Percentiles rank a stretch among this genome's conserved stretches.
Conservation (phyloP, 2,113 vertebrate species). For the Tretioscincus oriximinensis region DNA sequence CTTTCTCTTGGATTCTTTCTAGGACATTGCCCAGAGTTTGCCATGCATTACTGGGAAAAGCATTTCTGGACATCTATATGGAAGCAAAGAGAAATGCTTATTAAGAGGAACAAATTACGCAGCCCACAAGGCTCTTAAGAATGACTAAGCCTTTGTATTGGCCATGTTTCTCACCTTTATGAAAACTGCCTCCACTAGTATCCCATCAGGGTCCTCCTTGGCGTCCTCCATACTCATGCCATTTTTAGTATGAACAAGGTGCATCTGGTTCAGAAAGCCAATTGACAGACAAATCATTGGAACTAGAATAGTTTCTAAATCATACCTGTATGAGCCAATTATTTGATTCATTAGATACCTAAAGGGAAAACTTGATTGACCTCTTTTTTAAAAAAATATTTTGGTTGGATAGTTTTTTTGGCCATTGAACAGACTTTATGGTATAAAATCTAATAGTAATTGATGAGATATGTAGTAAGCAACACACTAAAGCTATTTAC, state of each 20-base stretch:
- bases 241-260: slow-evolving; percentile 69
- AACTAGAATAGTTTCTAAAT: background rate
- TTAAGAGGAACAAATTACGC: too few species aligned
- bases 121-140: background rate
- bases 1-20: background rate
- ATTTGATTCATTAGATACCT: too few species aligned
- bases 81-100: background rate
- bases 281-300: background rate
- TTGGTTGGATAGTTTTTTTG: too few species aligned
- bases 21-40: background rate
- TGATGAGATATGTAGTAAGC: too few species aligned
- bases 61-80: background rate
- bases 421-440: too few species aligned
- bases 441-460: too few species aligned
- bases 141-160: too few species aligned
- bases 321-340: background rate
- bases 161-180: slow-evolving; percentile 56
- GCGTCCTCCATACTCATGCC: background rate
- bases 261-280: slow-evolving; percentile 59
- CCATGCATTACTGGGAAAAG: background rate
- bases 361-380: too few species aligned
- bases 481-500: too few species aligned
- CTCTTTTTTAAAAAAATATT: too few species aligned
- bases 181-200: slow-evolving; percentile 68
- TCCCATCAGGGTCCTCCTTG: slow-evolving; percentile 29